phyloP scores from a whole-genome alignment of 2,888 invertebrate species.

The Camponotus fellah region DNA sequence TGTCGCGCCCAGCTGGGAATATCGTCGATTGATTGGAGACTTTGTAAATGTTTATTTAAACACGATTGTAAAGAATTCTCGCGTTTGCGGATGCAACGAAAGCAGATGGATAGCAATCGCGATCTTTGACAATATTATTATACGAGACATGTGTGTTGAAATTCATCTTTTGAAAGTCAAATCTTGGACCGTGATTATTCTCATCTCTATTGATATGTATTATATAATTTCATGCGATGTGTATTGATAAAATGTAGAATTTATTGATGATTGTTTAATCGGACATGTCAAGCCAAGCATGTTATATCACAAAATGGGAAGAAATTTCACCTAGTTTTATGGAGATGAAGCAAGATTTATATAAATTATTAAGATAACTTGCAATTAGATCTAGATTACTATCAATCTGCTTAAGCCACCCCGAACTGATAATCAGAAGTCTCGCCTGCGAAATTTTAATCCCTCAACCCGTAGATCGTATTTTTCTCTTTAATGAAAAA shows the following conservation, averaged over 20 bases:
- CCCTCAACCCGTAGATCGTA: slow-evolving; percentile 36
- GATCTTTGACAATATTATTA: no score
- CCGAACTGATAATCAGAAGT: not conserved
- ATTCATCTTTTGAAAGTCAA: not conserved
- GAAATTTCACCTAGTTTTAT: not conserved
- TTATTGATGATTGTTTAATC: not conserved
- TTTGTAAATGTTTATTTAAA: slow-evolving; percentile 18
- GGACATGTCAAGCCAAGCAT: not conserved
- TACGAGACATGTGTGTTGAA: not conserved
- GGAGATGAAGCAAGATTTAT: not conserved
- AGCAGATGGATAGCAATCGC: not conserved
- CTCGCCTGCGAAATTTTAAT: slow-evolving; percentile 26
- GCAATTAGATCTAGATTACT: not conserved
- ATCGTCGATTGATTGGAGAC: not conserved
- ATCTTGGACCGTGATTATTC: not conserved
- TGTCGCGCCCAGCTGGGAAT: slow-evolving; percentile 1
- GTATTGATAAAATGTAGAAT: not conserved
- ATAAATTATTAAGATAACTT: not conserved
- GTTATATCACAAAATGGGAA: not conserved
- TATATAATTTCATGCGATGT: not conserved
- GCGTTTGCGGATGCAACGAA: not conserved
- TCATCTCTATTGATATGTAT: not conserved
- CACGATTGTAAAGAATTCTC: not conserved
- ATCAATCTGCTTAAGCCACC: slow-evolving; percentile 11
- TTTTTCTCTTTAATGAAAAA: slow-evolving; percentile 21